Evolutionary conservation across 2,113 vertebrate species (phyloP).

Genomic region (Petromus typicus): DNA sequence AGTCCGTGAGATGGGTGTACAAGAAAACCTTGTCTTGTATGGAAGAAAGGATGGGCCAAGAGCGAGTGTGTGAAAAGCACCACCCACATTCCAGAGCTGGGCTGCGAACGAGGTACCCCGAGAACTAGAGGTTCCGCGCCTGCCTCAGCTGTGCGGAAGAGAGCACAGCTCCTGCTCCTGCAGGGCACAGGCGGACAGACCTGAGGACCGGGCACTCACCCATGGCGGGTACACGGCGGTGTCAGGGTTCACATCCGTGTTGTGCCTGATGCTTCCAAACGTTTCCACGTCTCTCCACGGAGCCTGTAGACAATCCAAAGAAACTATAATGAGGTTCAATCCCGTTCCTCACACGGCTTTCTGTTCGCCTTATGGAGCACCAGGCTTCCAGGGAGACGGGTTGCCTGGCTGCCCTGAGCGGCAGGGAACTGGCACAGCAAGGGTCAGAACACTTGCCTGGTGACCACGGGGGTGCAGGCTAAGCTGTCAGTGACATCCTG

Average conservation of each 20-base stretch:
- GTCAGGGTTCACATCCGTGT: neutral
- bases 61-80: neutral
- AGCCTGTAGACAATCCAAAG: neutral
- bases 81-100: neutral
- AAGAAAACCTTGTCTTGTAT: neutral
- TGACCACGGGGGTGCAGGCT: neutral
- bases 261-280: neutral
- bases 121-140: neutral
- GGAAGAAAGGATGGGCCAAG: neutral
- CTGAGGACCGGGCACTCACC: neutral
- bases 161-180: neutral
- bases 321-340: neutral
- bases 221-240: too few relatives aligned
- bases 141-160: neutral
- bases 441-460: neutral
- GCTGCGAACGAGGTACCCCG: neutral
- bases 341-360: neutral
- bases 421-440: neutral
- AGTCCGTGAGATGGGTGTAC: neutral
- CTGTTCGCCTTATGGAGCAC: neutral
- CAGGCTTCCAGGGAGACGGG: neutral
- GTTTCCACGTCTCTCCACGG: neutral
- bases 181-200: neutral
- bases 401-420: neutral
- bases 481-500: accelerated